These are phyloP conservation scores for Iguana delicatissima DNA, from an alignment of 2,797 vertebrate genomes.

Conservation along the genomic window DNA sequence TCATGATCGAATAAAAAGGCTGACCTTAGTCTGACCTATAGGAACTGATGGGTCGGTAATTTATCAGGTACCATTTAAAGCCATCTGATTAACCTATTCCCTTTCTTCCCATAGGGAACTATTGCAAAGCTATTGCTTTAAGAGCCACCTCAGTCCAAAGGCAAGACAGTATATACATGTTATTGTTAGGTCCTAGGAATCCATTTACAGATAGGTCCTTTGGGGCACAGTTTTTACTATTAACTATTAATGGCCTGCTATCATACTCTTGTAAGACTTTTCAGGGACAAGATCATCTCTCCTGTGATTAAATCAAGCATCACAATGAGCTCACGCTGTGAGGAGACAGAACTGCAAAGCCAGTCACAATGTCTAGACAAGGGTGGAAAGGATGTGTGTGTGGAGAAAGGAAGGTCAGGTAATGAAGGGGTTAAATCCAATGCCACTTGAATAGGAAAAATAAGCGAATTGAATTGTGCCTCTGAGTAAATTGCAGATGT, in stretches of 20 bases:
- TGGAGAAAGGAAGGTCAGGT: neutral
- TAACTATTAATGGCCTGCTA: conserved; percentile 59
- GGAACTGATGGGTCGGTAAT: conserved; percentile 16
- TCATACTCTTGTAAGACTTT: neutral
- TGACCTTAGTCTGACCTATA: neutral
- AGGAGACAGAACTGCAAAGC: neutral
- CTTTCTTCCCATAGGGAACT: rapidly evolving
- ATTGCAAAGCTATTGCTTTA: neutral
- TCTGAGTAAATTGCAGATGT: no score
- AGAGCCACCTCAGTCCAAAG: neutral
- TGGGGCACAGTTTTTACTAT: conserved; percentile 54
- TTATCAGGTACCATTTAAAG: conserved; percentile 1
- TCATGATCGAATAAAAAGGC: neutral
- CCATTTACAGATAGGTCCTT: conserved; percentile 35
- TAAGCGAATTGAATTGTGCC: no score
- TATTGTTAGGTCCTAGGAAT: conserved; percentile 17
- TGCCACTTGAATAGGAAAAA: no score
- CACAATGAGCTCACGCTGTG: neutral
- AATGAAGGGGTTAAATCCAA: no score
- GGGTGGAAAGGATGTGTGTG: neutral
- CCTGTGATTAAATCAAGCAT: conserved; percentile 35
- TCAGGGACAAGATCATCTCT: conserved; percentile 19
- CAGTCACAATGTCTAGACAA: neutral
- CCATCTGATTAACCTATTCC: neutral
- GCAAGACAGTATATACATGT: conserved; percentile 23